Evolutionary conservation across 2,113 vertebrate genomes (phyloP).

Genomic region (Fregata magnificens): DNA sequence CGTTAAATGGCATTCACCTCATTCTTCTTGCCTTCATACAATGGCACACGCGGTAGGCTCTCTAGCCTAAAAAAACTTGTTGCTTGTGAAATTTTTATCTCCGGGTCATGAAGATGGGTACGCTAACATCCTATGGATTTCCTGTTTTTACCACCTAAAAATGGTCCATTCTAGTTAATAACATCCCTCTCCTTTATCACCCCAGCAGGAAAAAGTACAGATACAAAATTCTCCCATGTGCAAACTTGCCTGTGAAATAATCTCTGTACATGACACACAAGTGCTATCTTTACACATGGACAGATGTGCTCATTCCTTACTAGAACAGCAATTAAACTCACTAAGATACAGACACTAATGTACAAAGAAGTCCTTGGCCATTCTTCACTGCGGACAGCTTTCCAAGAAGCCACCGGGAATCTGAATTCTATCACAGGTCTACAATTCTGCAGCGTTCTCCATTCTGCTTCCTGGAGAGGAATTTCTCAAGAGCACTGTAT

Average conservation of each 20-base stretch:
- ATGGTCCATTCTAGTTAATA: neutral
- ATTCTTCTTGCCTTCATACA: neutral
- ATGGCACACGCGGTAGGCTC: neutral
- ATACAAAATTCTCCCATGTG: neutral
- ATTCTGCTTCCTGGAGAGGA: neutral
- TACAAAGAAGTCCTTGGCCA: neutral
- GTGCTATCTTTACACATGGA: neutral
- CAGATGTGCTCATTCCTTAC: neutral
- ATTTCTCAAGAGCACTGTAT: neutral
- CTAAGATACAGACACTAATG: neutral
- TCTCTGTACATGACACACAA: neutral
- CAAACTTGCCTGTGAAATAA: neutral
- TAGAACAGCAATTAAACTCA: neutral
- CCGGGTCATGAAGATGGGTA: neutral
- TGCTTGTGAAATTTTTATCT: neutral
- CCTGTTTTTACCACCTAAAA: neutral
- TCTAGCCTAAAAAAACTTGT: neutral
- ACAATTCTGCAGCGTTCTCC: neutral
- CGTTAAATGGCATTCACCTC: neutral
- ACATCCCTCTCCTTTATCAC: neutral
- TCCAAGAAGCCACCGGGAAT: neutral
- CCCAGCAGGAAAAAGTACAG: neutral
- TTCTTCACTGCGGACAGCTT: neutral
- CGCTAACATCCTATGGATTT: neutral
- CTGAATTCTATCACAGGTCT: neutral